A percentile compares a stretch with the other conserved stretches of the same genome.
phyloP scores from a whole-genome alignment of 2,113 vertebrate species.

The Cathartes aura region DNA sequence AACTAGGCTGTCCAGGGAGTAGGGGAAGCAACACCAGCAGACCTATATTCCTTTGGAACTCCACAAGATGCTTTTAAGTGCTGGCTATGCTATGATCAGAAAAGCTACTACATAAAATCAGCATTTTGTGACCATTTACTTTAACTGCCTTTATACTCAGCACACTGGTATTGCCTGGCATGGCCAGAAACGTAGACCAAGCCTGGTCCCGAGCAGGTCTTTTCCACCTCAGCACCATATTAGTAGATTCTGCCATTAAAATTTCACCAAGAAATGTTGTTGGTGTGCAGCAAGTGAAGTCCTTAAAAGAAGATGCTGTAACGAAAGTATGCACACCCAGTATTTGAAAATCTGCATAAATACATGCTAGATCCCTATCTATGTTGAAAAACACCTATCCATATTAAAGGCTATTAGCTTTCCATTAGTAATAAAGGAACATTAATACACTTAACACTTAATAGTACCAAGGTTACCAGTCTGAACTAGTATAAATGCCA shows the following conservation, averaged over 20 bases:
- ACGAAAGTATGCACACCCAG: fast-evolving
- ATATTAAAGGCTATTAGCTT: not conserved
- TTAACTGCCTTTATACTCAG: not conserved
- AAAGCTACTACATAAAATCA: not conserved
- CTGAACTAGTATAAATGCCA: not conserved
- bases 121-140: not conserved
- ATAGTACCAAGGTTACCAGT: not conserved
- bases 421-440: not conserved
- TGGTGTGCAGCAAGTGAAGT: not conserved
- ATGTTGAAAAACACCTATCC: not conserved
- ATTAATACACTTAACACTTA: not conserved
- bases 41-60: not conserved
- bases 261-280: not conserved
- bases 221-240: not conserved
- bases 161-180: not conserved
- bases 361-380: not conserved
- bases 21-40: not conserved
- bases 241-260: not conserved
- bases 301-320: not conserved
- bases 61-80: not conserved
- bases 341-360: not conserved
- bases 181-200: fast-evolving
- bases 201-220: not conserved
- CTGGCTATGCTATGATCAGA: not conserved
- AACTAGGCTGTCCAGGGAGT: not conserved